Evolutionary conservation across 2,113 vertebrate genomes (phyloP).

Genomic region (Callipepla californica): DNA sequence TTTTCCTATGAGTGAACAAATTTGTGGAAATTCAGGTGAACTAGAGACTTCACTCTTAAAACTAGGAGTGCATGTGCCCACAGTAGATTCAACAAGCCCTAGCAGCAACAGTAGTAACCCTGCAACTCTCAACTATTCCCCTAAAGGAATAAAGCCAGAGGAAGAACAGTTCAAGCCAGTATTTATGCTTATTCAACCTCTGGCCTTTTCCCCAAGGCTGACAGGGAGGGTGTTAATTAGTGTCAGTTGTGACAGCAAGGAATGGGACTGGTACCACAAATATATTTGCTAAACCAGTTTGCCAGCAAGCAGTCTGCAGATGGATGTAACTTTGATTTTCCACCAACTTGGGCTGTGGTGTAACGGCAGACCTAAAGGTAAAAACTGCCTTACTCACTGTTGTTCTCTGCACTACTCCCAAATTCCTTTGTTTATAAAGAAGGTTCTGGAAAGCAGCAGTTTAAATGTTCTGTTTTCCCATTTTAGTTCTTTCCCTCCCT

Average conservation of each 20-base stretch:
- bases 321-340: not conserved
- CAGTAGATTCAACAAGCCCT: fast-evolving
- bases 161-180: not conserved
- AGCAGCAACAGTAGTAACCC: not conserved
- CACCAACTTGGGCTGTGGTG: not conserved
- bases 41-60: not conserved
- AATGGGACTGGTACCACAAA: conserved; percentile 7
- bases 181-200: not conserved
- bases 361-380: not conserved
- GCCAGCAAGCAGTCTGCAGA: not conserved
- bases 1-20: not conserved
- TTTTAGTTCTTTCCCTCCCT: not conserved
- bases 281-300: not conserved
- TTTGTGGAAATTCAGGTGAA: not conserved
- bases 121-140: not conserved
- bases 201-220: not conserved
- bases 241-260: not conserved
- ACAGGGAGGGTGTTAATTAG: conserved; percentile 28
- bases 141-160: not conserved
- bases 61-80: not conserved
- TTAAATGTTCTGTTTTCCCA: not conserved
- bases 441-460: not conserved
- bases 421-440: not conserved
- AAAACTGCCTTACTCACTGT: not conserved
- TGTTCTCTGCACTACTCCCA: not conserved